Evolutionary conservation across 1,140 invertebrate genomes (phyloP), one percentile per base, ranked within the genome.

Genomic region (Pseudomyrmex pallidus): DNA sequence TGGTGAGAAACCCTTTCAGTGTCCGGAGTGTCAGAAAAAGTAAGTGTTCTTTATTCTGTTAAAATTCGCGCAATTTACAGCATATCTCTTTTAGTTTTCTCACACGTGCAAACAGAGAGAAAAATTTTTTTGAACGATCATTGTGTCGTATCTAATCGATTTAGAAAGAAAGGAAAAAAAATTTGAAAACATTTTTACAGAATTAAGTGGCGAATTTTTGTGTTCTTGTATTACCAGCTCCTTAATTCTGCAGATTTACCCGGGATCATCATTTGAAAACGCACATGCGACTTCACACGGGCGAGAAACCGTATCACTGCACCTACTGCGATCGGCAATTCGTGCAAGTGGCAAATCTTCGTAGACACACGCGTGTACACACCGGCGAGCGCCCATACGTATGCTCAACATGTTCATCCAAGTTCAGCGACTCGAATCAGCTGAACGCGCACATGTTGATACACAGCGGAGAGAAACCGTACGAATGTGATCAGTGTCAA

Each of bases 1-100:
- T 0, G 98, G 99, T 0, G 98, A 99, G 91, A 99, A 99, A 90
- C 99, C 99, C 0, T 99, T 99, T 94, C 97, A 99, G 91, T 99
- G 99, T 92, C 96, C 96, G 7, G 97, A 98, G 93, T 99, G 99
- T 93, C 97, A 98, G 87, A 98, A 99, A 92, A 96, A 98, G 85
- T 94, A 13, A 89, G 86, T 35, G 35, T 35, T 35, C 5, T 35
- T 35, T 35, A 7, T 7, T 35, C 35, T 35, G 35, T 35, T 35
- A 0, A 35, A 7, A 12, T 57, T 46, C 9, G 35, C 3, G 10
- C 46, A 9, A 66, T 76, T n/a, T 22, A 67, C 48, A 17, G 35
- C 56, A 22, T 1, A 0, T 54, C 15, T 13, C 59, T 13, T 20
- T 2, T 12, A 17, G 48, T 56, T 35, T 2, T 2, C 54, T 56